Percentiles rank a stretch among this genome's conserved stretches.
Conservation (phyloP, 2,888 invertebrate species). For the Drosophila heteroneura region DNA sequence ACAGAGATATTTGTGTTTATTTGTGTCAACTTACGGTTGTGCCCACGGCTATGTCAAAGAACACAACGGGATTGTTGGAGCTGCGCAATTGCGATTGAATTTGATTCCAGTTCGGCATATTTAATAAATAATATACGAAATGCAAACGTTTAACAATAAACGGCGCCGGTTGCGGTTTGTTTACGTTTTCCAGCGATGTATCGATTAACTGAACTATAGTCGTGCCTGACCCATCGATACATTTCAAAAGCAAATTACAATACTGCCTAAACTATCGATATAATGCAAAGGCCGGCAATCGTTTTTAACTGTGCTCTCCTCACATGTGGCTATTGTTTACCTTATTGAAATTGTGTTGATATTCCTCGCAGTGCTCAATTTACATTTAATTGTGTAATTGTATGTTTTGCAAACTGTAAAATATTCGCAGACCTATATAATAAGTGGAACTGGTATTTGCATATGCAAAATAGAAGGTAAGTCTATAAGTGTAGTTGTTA, state of each 20-base stretch:
- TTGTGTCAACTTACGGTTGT: slow-evolving; percentile 89
- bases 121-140: slow-evolving; percentile 20
- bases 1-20: background rate
- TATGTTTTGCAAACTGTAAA: background rate
- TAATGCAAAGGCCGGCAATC: slow-evolving; percentile 24
- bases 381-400: background rate
- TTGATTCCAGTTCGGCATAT: slow-evolving; percentile 97
- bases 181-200: slow-evolving; percentile 61
- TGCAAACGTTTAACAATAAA: slow-evolving; percentile 36
- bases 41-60: slow-evolving; percentile 98
- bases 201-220: slow-evolving; percentile 21
- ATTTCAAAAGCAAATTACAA: background rate
- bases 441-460: background rate
- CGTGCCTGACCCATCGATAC: slow-evolving; percentile 26
- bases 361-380: background rate
- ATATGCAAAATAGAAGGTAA: slow-evolving; percentile 4
- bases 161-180: slow-evolving; percentile 58
- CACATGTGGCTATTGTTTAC: slow-evolving; percentile 34
- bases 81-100: slow-evolving; percentile 95
- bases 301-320: slow-evolving; percentile 4
- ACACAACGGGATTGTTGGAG: slow-evolving; percentile 98
- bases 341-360: slow-evolving; percentile 10
- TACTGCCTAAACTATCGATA: slow-evolving; percentile 28
- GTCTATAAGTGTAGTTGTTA: background rate
- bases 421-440: background rate